These are phyloP conservation scores for Styela clava DNA, from an alignment of 23 tunicate genomes.

Conservation along the genomic window DNA sequence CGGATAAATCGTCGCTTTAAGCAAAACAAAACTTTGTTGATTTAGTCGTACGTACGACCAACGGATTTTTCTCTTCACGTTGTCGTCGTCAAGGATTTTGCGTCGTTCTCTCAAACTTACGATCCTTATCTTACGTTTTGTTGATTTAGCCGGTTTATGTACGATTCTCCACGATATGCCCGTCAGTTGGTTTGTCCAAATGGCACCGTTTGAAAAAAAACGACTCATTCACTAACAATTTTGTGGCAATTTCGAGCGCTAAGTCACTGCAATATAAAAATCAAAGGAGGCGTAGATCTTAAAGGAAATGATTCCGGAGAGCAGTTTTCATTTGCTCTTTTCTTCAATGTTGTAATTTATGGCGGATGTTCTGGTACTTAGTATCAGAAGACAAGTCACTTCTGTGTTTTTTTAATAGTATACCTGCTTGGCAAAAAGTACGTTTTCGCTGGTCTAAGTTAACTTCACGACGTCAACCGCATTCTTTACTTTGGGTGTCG, in stretches of 20 bases:
- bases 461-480: neutral
- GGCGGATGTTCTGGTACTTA: too few species aligned
- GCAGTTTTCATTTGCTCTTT: too few species aligned
- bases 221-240: too few species aligned
- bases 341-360: too few species aligned
- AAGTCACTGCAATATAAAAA: too few species aligned
- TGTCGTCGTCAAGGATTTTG: neutral
- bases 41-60: neutral
- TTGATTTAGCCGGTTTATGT: neutral
- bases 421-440: too few species aligned
- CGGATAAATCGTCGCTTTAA: neutral
- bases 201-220: neutral
- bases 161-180: neutral
- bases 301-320: too few species aligned
- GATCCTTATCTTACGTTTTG: neutral
- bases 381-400: too few species aligned
- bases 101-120: neutral
- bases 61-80: neutral
- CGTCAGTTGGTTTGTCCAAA: neutral
- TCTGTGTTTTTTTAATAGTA: too few species aligned
- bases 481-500: conserved; percentile 11
- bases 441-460: too few species aligned
- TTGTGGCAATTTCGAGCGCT: too few species aligned
- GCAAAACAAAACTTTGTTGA: neutral
- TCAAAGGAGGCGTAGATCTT: too few species aligned